Percentiles rank a stretch among this genome's conserved stretches.
phyloP scores from a whole-genome alignment of 2,888 invertebrate genomes.

The Nezara viridula region DNA sequence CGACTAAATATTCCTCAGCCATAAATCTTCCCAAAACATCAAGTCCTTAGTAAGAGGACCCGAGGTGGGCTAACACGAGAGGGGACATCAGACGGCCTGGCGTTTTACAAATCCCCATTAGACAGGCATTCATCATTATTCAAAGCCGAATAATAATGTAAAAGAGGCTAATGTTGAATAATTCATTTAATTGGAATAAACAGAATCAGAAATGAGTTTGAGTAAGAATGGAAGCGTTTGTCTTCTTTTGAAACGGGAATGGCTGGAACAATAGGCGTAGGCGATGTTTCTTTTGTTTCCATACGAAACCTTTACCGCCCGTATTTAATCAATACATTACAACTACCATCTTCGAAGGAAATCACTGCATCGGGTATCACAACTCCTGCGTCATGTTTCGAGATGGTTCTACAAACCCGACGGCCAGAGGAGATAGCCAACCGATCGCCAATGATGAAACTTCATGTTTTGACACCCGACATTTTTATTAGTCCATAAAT shows the following conservation, averaged over 20 bases:
- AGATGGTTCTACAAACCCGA: neutral
- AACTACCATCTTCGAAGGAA: conserved; percentile 3
- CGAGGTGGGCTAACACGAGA: neutral
- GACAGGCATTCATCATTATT: conserved; percentile 37
- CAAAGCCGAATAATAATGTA: conserved; percentile 49
- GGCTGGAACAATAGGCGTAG: conserved; percentile 52
- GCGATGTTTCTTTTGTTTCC: conserved; percentile 50
- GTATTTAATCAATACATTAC: conserved; percentile 38
- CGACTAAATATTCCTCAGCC: neutral
- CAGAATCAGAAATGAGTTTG: conserved; percentile 52
- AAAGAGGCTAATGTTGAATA: conserved; percentile 51
- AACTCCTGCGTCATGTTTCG: neutral
- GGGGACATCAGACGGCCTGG: neutral
- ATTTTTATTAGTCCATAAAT: neutral
- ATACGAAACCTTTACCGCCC: neutral
- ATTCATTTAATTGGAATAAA: conserved; percentile 53
- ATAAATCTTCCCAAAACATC: neutral
- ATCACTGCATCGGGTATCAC: neutral
- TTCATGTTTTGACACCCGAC: neutral
- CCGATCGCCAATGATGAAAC: neutral
- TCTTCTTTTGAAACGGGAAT: conserved; percentile 55
- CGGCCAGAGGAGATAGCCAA: neutral
- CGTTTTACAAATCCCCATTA: conserved; percentile 46
- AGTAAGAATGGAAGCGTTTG: conserved; percentile 55
- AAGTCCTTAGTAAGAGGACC: neutral